Base-by-base conservation (phyloP, 2,888 invertebrate species). In the Encarsia formosa region DNA sequence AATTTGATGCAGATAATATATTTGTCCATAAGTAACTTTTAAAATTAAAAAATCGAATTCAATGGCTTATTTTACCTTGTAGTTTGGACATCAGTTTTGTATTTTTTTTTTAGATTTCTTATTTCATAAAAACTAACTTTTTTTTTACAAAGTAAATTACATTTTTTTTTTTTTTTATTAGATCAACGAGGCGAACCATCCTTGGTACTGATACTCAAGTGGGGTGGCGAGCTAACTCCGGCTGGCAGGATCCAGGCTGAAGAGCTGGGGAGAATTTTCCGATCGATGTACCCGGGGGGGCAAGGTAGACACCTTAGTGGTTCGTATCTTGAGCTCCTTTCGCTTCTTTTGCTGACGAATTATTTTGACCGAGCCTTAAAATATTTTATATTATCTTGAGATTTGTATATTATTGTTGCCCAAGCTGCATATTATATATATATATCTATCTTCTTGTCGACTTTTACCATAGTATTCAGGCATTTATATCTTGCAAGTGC, bases 251-350 rank as follows among this genome's bases (percentile, higher is more conserved):
- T 94, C 53, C 97, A 98, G 77, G 97, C 98, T 0, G 97, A 98
- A 77, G 95, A 97, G 76, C 77, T 98, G 61, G 99, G 99, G 37
- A 83, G 96, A 63, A 95, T 98, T 73, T 99, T 99, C 79, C 87
- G 99, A 60, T 98, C 98, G 81, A 95, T 99, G 89, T 99, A 99
- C 77, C 99, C 99, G 11, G 97, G 96, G 49, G 96, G 96, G 60
- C 95, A 95, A 84, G 91, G 91, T 70, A 83, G 90, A 68, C 88
- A 90, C 72, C 83, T 85, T 75, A 81, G 85, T 72, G 86, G 86
- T 86, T 75, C 77, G 79, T 80, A 79, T 77, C 76, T 70, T 70
- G 69, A 68, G 72, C 68, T 69, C 67, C 53, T 56, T 50, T 53
- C 60, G 61, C 61, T 63, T 61, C 59, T 62, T 63, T 63, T 61